Base-by-base conservation (phyloP, 1,140 invertebrate genomes). In the Orius insidiosus region DNA sequence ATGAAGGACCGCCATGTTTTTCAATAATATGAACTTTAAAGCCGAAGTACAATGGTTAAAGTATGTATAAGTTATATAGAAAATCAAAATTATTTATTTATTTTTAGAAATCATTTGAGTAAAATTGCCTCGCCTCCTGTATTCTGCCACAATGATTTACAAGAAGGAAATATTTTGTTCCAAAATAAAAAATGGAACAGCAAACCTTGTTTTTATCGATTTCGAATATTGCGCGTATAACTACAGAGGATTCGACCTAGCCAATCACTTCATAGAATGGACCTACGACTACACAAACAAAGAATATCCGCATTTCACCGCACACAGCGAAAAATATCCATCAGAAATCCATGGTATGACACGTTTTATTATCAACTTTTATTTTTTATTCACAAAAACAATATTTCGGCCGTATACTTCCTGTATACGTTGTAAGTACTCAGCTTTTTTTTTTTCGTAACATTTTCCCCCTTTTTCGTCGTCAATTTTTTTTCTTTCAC, bases 101-200 rank as follows among this genome's bases (percentile, higher is more conserved):
- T 37, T 15, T 3, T 4, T 50, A 71, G 70, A 52, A 56, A 61
- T 43, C 63, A 63, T 37, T 53, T 73, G 33, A 56, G 53, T 2
- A 55, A 58, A 45, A 54, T 69, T 5, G 55, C 65, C n/a, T 82
- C 85, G 48, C 85, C 87, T 1, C 86, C 96, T 1, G 78, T 92
- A 0, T 98, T 98, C 62, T 94, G 88, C 59, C 94, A 98, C 63
- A 98, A 98, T 62, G 94, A 98, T 60, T 69, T 96, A 60, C 93
- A 98, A 64, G 89, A 95, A 72, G 94, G 93, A 61, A 77, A 71
- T 55, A 68, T 69, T 48, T 54, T 71, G 30, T 36, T 56, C 14
- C 46, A 53, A 16, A 47, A 5, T 14, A 41, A 52, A 36, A 18
- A 34, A 14, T 11, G 13, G 32, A 9, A 3, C 16, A 2, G 36